Conservation (phyloP, 2,797 vertebrate species). For the Scyliorhinus canicula region DNA sequence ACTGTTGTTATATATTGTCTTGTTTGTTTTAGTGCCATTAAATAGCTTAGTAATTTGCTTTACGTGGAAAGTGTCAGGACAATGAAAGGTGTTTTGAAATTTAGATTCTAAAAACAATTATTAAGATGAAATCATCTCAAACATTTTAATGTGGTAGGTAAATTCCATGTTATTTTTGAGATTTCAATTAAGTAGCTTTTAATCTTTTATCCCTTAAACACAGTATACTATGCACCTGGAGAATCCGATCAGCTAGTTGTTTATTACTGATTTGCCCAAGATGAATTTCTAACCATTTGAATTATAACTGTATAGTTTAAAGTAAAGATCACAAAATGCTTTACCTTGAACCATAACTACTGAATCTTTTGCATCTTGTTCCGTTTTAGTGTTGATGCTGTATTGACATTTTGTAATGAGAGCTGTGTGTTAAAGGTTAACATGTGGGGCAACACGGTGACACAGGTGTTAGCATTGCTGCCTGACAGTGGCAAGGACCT, state of each 20-base stretch:
- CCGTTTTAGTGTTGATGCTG: neutral
- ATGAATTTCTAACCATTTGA: neutral
- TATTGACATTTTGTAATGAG: neutral
- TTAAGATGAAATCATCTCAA: neutral
- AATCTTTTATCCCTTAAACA: neutral
- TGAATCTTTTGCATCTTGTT: neutral
- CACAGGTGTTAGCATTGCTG: too few species aligned
- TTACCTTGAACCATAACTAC: neutral
- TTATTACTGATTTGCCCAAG: neutral
- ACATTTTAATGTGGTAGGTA: neutral
- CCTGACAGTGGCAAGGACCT: too few species aligned
- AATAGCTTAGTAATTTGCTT: slow-evolving; percentile 21
- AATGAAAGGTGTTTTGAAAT: neutral
- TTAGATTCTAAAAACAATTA: neutral
- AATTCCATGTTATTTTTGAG: neutral
- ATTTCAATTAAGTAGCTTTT: neutral
- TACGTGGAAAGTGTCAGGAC: neutral
- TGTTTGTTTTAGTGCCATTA: slow-evolving; percentile 24
- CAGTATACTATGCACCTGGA: neutral
- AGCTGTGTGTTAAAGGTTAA: neutral
- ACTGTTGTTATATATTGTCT: slow-evolving; percentile 18
- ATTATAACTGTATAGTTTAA: neutral
- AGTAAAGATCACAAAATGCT: neutral
- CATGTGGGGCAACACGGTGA: too few species aligned
- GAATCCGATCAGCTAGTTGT: neutral